A percentile compares a stretch with the other conserved stretches of the same genome.
These are phyloP conservation scores for Pegea sp. DNA, from an alignment of 23 tunicate species.

Conservation along the genomic window DNA sequence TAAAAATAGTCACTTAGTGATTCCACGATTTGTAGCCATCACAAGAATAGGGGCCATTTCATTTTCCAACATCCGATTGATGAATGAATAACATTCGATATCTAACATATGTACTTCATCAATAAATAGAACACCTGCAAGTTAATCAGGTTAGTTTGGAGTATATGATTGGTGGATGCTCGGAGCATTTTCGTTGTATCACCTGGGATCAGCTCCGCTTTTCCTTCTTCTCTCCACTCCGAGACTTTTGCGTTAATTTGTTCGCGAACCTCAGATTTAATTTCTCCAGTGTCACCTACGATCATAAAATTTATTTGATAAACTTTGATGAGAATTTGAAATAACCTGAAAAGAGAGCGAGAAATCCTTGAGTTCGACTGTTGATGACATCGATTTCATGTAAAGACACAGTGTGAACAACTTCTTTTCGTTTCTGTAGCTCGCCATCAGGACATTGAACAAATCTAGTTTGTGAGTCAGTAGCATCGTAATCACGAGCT, in stretches of 20 bases:
- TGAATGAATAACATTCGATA: slow-evolving; percentile 88
- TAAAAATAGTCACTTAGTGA: slow-evolving; percentile 20
- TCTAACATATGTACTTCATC: slow-evolving; percentile 99
- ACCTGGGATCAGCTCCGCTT: slow-evolving; percentile 97
- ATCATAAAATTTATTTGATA: not conserved
- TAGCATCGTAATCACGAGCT: slow-evolving; percentile 92
- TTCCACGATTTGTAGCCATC: slow-evolving; percentile 97
- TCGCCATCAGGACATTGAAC: slow-evolving; percentile 99
- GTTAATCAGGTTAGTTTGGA: no score
- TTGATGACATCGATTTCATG: slow-evolving; percentile 98
- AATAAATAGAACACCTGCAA: slow-evolving; percentile 86
- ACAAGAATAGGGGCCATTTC: slow-evolving; percentile 94
- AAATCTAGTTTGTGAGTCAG: slow-evolving; percentile 67
- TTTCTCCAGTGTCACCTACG: slow-evolving; percentile 66
- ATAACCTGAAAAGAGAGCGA: slow-evolving; percentile 67
- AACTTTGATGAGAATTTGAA: no score
- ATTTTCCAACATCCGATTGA: slow-evolving; percentile 68
- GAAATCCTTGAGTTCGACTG: slow-evolving; percentile 95
- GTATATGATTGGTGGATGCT: not conserved
- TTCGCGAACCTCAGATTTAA: slow-evolving; percentile 75
- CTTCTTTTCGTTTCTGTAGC: slow-evolving; percentile 90
- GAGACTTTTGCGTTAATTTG: slow-evolving; percentile 93
- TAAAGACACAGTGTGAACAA: slow-evolving; percentile 90
- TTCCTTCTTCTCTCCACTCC: slow-evolving; percentile 98
- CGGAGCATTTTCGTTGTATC: not conserved